Evolutionary conservation across 2,888 invertebrate species (phyloP).

Genomic region (Pachydiplax longipennis): DNA sequence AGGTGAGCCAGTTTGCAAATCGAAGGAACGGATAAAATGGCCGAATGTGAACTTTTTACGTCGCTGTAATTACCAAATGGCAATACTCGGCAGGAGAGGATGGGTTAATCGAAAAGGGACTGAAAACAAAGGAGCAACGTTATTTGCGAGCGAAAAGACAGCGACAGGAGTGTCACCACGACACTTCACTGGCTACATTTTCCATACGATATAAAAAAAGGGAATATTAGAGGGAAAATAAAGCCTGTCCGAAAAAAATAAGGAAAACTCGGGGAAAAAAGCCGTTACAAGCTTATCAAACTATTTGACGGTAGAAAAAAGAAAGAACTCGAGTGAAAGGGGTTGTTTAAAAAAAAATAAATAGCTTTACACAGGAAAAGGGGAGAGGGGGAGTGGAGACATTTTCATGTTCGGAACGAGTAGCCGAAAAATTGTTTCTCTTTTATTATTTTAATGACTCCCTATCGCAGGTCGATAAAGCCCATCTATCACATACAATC

Average conservation of each 20-base stretch:
- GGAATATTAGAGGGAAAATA: conserved; percentile 1
- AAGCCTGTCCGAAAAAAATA: not conserved
- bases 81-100: not conserved
- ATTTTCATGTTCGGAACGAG: not conserved
- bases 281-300: not conserved
- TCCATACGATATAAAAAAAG: not conserved
- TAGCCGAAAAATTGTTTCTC: not conserved
- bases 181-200: not conserved
- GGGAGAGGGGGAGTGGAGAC: not conserved
- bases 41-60: not conserved
- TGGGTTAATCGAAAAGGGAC: not conserved
- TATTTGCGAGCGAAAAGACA: not conserved
- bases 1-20: not conserved
- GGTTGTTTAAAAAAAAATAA: not conserved
- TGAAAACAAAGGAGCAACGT: not conserved
- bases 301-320: not conserved
- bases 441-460: conserved; percentile 34
- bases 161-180: not conserved
- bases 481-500: conserved; percentile 6
- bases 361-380: not conserved
- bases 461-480: not conserved
- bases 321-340: not conserved
- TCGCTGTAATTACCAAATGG: not conserved
- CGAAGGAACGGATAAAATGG: not conserved
- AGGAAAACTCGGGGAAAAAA: not conserved